These are phyloP conservation scores for Sminthurides bifidus DNA, from an alignment of 1,140 invertebrate species.

Conservation along the genomic window DNA sequence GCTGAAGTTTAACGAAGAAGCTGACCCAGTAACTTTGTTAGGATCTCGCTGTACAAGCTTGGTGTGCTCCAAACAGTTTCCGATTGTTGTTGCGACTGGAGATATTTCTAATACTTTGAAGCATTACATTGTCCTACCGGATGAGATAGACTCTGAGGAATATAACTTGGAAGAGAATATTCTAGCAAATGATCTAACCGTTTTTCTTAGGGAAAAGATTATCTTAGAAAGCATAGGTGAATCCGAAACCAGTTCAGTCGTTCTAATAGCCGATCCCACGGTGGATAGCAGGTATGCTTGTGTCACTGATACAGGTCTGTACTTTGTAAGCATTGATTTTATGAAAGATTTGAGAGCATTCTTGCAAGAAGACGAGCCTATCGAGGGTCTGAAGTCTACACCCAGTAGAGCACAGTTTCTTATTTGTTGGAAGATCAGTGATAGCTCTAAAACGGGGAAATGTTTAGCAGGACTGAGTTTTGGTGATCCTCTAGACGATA, in stretches of 20 bases:
- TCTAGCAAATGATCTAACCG: background rate
- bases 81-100: conserved; percentile 3
- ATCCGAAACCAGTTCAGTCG: background rate
- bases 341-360: conserved; percentile 1
- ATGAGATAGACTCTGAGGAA: background rate
- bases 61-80: background rate
- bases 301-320: conserved; percentile 16
- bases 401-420: background rate
- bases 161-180: conserved; percentile 12
- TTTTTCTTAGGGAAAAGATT: conserved; percentile 3
- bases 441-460: background rate
- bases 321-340: conserved; percentile 17
- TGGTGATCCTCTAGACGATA: conserved; percentile 13
- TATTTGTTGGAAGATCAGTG: conserved; percentile 7
- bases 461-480: conserved; percentile 6
- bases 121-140: conserved; percentile 10
- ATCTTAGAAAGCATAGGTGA: conserved; percentile 2
- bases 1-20: background rate
- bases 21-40: background rate
- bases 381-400: background rate
- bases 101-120: background rate
- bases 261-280: conserved; percentile 8
- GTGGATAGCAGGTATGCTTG: conserved; percentile 11
- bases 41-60: background rate
- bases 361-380: background rate